phyloP scores from a whole-genome alignment of 2,113 vertebrate species.

The Ceyx cyanopectus region DNA sequence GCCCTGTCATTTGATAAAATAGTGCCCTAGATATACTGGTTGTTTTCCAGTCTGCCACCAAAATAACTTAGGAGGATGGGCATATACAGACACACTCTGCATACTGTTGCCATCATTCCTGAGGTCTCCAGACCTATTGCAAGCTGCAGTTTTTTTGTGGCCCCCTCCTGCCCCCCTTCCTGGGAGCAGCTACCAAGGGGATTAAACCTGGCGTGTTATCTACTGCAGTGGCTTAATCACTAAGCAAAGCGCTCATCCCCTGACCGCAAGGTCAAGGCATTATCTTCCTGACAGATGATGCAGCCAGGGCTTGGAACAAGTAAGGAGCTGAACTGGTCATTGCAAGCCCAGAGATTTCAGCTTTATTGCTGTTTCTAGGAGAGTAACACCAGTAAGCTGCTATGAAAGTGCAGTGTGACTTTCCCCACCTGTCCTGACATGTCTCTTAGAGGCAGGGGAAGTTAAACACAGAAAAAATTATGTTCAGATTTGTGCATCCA shows the following conservation, averaged over 20 bases:
- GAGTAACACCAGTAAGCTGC: not conserved
- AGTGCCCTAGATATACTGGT: conserved; percentile 27
- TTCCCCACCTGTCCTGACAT: not conserved
- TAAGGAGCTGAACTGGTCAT: not conserved
- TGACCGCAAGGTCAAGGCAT: conserved; percentile 48
- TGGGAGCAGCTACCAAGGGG: not conserved
- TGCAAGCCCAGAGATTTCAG: not conserved
- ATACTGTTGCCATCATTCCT: not conserved
- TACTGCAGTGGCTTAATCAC: conserved; percentile 57
- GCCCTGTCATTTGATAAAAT: conserved; percentile 25
- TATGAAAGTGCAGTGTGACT: not conserved
- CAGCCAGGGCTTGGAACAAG: conserved; percentile 1
- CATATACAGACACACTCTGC: not conserved
- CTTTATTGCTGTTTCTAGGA: not conserved
- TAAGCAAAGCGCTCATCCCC: conserved; percentile 59
- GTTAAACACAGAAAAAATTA: not conserved
- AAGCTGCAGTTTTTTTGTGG: not conserved
- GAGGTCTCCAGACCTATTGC: not conserved
- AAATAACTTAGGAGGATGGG: conserved; percentile 9
- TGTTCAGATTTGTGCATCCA: not conserved
- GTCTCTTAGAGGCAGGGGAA: not conserved
- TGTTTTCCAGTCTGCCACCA: not conserved
- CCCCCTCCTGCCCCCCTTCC: not conserved
- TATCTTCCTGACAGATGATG: conserved; percentile 21
- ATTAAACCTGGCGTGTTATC: conserved; percentile 14